These are phyloP conservation scores for Seladonia tumulorum DNA, from an alignment of 2,888 invertebrate genomes.

Conservation along the genomic window DNA sequence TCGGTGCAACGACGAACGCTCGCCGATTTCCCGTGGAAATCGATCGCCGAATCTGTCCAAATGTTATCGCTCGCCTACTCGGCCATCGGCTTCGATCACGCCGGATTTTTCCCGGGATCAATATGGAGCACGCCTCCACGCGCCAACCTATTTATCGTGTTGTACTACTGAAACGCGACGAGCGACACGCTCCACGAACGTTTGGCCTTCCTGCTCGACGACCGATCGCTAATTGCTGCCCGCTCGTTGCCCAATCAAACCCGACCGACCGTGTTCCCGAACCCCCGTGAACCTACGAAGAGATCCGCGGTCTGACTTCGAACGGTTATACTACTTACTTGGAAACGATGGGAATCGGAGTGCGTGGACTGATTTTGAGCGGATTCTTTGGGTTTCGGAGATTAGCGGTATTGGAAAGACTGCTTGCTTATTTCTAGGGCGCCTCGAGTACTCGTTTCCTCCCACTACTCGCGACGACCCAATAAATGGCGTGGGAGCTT, in stretches of 20 bases:
- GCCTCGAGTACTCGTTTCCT: not conserved
- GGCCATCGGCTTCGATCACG: not conserved
- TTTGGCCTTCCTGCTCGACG: not conserved
- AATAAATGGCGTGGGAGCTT: not conserved
- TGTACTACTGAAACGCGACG: constrained; percentile 37
- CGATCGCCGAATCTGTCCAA: not conserved
- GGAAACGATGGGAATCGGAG: not conserved
- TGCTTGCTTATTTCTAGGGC: not conserved
- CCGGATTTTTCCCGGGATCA: not conserved
- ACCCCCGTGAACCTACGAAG: not conserved
- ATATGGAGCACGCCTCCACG: not conserved
- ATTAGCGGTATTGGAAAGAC: not conserved
- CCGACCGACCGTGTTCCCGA: not conserved
- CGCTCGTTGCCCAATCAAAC: not conserved
- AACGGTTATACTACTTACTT: not conserved
- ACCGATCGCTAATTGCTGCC: not conserved
- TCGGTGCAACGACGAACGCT: not conserved
- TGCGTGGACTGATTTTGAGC: not conserved
- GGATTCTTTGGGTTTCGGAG: not conserved
- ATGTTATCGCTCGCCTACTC: not conserved
- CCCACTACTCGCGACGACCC: not conserved
- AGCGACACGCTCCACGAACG: not conserved
- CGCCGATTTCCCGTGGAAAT: not conserved
- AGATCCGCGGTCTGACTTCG: not conserved
- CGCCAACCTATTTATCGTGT: constrained; percentile 41